Conservation (phyloP, 2,888 invertebrate species). For the Mimachlamys varia region DNA sequence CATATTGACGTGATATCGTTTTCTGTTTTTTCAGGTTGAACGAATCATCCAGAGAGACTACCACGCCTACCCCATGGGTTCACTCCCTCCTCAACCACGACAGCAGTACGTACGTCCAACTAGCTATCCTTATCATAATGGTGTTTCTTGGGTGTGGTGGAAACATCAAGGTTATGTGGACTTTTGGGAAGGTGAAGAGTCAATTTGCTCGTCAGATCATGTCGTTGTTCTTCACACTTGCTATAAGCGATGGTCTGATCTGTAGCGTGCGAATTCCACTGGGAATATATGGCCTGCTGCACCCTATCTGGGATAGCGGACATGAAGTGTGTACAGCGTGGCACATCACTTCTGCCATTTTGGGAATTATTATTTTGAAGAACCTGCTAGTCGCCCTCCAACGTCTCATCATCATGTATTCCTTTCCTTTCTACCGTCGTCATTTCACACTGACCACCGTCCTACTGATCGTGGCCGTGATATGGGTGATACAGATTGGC, state of each 20-base stretch:
- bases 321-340: constrained; percentile 47
- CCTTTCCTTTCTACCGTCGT: constrained; percentile 50
- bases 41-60: background rate
- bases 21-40: background rate
- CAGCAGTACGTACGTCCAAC: constrained; percentile 43
- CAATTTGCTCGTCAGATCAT: constrained; percentile 54
- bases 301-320: constrained; percentile 32
- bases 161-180: constrained; percentile 51
- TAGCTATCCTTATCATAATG: constrained; percentile 38
- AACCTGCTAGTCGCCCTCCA: constrained; percentile 54
- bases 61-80: background rate
- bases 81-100: background rate
- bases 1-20: background rate
- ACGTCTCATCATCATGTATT: constrained; percentile 52
- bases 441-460: constrained; percentile 48
- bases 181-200: constrained; percentile 43
- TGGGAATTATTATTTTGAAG: constrained; percentile 49
- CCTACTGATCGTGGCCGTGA: constrained; percentile 37
- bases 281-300: constrained; percentile 47
- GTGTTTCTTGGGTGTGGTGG: constrained; percentile 46
- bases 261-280: constrained; percentile 50
- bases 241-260: constrained; percentile 49
- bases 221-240: constrained; percentile 51
- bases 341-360: constrained; percentile 49
- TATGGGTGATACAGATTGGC: constrained; percentile 40